Base-by-base conservation (phyloP, 1,140 invertebrate species). In the Hypsibius dujardini region DNA sequence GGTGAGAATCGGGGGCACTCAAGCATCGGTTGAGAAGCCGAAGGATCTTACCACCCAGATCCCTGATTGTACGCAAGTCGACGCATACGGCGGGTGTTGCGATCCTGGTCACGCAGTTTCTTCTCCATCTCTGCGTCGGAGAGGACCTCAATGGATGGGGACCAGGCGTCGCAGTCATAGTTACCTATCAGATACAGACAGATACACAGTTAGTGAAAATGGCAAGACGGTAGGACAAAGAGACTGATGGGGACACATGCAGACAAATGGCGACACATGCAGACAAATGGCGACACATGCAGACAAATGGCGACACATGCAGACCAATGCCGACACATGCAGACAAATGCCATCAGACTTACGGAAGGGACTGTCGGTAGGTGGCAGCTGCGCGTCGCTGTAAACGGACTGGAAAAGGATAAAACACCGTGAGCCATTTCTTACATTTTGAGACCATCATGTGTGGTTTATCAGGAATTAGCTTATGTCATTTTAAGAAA, bases 91-190 rank as follows among this genome's bases (percentile, higher is more conserved):
- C 62, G 62, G 42, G 95, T 98, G 80, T 98, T 98, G 79, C 95
- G 84, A 79, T 99, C 95, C 81, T 99, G 95, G 81, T 99, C 95
- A 67, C 96, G 83, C 73, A 99, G 98, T 80, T 98, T 98, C 84
- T 99, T 99, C 80, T 99, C 96, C 92, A 99, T 98, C 82, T 99
- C 95, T 1, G 94, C 95, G 81, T 98, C 95, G 1, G 95, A 98
- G 1, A 99, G 83, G 1, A 94, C 98, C 81, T 99, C 96, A 67
- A 99, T 81, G 80, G 97, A 97, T 28, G 96, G 96, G 73, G 92
- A 91, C 95, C 95, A 99, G 74, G 90, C 86, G 76, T 98, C 96
- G 15, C 92, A 90, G 77, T 98, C 95, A 3, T 92, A 90, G 74
- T 90, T 89, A 70, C 95, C 85, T 76, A 94, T 95, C 7, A 93